phyloP scores from a whole-genome alignment of 1,140 invertebrate genomes.

The Atopsyche davidsoni region DNA sequence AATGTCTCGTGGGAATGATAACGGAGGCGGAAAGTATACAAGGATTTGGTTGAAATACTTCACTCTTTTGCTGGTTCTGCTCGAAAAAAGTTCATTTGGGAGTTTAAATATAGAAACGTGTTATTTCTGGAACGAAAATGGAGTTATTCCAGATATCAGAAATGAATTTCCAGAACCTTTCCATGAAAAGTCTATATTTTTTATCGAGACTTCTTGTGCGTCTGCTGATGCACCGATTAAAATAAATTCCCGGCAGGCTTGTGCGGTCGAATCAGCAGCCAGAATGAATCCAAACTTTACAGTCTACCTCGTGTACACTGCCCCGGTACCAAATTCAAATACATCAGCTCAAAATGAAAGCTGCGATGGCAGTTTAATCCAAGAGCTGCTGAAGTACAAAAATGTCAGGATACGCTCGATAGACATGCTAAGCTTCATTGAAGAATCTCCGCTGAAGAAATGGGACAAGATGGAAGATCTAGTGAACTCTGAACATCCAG shows the following conservation, averaged over 20 bases:
- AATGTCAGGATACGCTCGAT: slow-evolving; percentile 40
- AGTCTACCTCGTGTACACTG: slow-evolving; percentile 48
- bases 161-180: slow-evolving; percentile 17
- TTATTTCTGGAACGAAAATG: too few species aligned
- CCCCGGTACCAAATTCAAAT: slow-evolving; percentile 31
- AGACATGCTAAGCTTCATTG: slow-evolving; percentile 38
- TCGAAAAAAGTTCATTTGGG: too few species aligned
- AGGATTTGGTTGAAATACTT: too few species aligned
- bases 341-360: slow-evolving; percentile 7
- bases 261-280: slow-evolving; percentile 56
- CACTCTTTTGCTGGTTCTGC: too few species aligned
- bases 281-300: slow-evolving; percentile 46
- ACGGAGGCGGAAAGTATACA: too few species aligned
- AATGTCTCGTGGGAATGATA: too few species aligned
- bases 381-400: slow-evolving; percentile 37
- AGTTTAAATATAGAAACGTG: too few species aligned
- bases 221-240: background rate
- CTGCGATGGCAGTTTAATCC: slow-evolving; percentile 30
- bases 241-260: slow-evolving; percentile 49
- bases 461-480: slow-evolving; percentile 45
- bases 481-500: slow-evolving; percentile 44
- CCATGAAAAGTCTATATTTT: slow-evolving; percentile 46
- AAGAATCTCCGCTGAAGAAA: slow-evolving; percentile 45
- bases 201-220: slow-evolving; percentile 52
- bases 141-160: slow-evolving; percentile 21